Percentiles rank a stretch among this genome's conserved stretches.
phyloP scores from a whole-genome alignment of 2,888 invertebrate genomes.

The Panzeria rudis region DNA sequence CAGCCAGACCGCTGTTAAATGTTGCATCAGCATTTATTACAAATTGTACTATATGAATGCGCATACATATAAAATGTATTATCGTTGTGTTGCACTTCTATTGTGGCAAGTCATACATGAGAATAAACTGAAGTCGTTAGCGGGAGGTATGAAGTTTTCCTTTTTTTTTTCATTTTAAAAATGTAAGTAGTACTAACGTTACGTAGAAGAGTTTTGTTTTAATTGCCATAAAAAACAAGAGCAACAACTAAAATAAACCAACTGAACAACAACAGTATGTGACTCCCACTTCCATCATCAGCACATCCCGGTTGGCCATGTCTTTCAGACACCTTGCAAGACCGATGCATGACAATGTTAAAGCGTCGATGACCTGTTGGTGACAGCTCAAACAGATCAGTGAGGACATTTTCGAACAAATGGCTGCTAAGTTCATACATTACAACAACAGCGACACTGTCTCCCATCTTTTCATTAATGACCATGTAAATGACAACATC shows the following conservation, averaged over 20 bases:
- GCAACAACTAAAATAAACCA: slow-evolving; percentile 40
- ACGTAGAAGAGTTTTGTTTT: slow-evolving; percentile 53
- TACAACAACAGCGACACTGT: no score
- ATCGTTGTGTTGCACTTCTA: slow-evolving; percentile 5
- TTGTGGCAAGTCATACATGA: slow-evolving; percentile 22
- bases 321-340: no score
- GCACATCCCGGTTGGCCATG: no score
- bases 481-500: no score
- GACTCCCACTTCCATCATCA: slow-evolving; percentile 50
- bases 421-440: no score
- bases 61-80: background rate
- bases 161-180: slow-evolving; percentile 13
- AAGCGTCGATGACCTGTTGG: no score
- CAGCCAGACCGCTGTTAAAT: slow-evolving; percentile 36
- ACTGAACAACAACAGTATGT: slow-evolving; percentile 37
- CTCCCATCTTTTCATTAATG: no score
- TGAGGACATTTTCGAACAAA: no score
- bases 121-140: slow-evolving; percentile 42
- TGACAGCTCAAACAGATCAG: no score
- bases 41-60: slow-evolving; percentile 3
- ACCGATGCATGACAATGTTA: no score
- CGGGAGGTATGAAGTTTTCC: slow-evolving; percentile 45
- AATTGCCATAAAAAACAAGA: slow-evolving; percentile 47
- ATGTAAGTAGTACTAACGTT: slow-evolving; percentile 30
- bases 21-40: slow-evolving; percentile 62